Base-by-base conservation (phyloP, 2,797 vertebrate genomes). In the Lithobates sylvaticus region DNA sequence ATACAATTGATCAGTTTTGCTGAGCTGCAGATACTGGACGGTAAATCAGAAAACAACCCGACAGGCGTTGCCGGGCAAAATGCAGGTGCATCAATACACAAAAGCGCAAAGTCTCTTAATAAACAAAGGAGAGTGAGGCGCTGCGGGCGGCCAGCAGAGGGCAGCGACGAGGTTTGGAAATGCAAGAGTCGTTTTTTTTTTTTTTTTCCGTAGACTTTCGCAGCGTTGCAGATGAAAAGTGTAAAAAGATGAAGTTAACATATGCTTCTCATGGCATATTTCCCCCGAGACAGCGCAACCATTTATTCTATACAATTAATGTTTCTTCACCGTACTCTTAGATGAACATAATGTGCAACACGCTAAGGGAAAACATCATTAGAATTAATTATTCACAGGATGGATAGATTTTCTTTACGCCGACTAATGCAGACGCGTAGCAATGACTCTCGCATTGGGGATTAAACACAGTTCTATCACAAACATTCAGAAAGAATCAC, bases 91-190 rank as follows among this genome's bases (percentile, higher is more conserved):
- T 34, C 3, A 61, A 77, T 27, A 70, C 36, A 36, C 10, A 44
- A 32, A 32, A 16, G 5, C 27, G 54, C 50, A 50, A 32, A 2
- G 18, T 39, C 27, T 42, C 18, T 7, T 23, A 50, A 15, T 15
- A 54, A 54, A 72, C 50, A 72, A 65, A 73, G 18, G 58, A 27
- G 21, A 61, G 5, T 2, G 8, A 39, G 34, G 69, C 80, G 61
- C 36, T 16, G 26, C 34, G 34, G 6, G 13, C 29, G 10, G 0
- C 77, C 84, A 81, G 84, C 74, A 86, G 84, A 81, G 79, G 84
- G 84, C 84, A 86, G 84, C n/a, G 27, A 21, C 71, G 84, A 81
- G 73, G 29, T 76, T 81, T 44, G 18, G 23, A 71, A 32, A 69
- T 36, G 67, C 4, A 72, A n/a, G 18, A n/a, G 29, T 47, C 5